Evolutionary conservation across 2,888 invertebrate species (phyloP).

Genomic region (Epirrita christyi): DNA sequence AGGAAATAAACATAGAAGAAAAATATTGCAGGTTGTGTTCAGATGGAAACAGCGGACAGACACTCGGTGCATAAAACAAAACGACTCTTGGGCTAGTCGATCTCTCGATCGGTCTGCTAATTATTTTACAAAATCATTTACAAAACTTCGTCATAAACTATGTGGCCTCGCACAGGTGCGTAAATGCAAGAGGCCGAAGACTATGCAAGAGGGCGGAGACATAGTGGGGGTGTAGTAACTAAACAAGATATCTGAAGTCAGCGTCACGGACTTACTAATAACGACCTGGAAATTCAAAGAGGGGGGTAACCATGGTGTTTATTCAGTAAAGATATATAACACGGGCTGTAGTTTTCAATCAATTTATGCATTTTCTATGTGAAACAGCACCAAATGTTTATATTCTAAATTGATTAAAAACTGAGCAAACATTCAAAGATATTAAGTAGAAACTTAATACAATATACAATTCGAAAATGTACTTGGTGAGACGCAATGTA

Average conservation of each 20-base stretch:
- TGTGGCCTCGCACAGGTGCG: slow-evolving; percentile 33
- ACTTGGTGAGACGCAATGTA: slow-evolving; percentile 2
- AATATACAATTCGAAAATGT: slow-evolving; percentile 8
- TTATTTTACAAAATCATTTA: slow-evolving; percentile 41
- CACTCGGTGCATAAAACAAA: slow-evolving; percentile 29
- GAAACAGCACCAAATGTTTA: slow-evolving; percentile 1
- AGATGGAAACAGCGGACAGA: slow-evolving; percentile 12
- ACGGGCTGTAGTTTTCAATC: slow-evolving; percentile 35
- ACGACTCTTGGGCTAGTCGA: slow-evolving; percentile 41
- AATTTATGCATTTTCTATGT: slow-evolving; percentile 28
- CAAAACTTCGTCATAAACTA: slow-evolving; percentile 38
- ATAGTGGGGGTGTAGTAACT: slow-evolving; percentile 63
- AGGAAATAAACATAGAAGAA: not conserved
- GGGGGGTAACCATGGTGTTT: slow-evolving; percentile 73
- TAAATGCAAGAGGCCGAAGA: slow-evolving; percentile 76
- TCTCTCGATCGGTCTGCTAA: slow-evolving; percentile 36
- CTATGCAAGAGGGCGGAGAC: slow-evolving; percentile 34
- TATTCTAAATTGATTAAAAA: slow-evolving; percentile 30
- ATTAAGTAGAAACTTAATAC: slow-evolving; percentile 5
- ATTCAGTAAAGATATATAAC: slow-evolving; percentile 26
- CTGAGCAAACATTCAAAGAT: slow-evolving; percentile 8
- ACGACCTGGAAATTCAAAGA: slow-evolving; percentile 85
- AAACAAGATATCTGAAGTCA: slow-evolving; percentile 74
- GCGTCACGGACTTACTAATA: slow-evolving; percentile 80
- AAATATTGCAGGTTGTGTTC: not conserved